phyloP scores from a whole-genome alignment of 2,113 vertebrate species.

The Onychorhynchus coronatus region DNA sequence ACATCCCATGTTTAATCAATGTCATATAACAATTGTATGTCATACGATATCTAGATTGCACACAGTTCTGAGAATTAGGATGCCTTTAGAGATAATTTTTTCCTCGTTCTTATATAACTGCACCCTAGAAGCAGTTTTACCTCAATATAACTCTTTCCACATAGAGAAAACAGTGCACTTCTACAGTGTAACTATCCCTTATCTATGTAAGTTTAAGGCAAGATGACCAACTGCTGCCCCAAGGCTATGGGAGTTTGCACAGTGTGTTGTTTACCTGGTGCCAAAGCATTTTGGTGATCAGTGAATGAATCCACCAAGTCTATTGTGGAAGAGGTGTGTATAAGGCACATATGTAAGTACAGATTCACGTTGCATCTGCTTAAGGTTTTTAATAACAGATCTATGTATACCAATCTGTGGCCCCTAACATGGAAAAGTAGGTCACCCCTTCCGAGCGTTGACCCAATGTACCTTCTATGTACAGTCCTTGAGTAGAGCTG shows the following conservation, averaged over 20 bases:
- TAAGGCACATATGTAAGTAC: neutral
- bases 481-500: neutral
- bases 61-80: neutral
- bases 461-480: neutral
- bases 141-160: neutral
- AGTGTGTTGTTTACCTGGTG: neutral
- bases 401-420: rapidly evolving
- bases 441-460: neutral
- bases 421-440: neutral
- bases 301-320: neutral
- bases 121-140: neutral
- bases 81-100: neutral
- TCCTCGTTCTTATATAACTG: neutral
- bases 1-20: neutral
- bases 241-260: neutral
- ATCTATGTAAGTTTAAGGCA: neutral
- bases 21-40: neutral
- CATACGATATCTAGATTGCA: neutral
- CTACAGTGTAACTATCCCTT: neutral
- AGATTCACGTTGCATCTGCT: neutral
- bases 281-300: neutral
- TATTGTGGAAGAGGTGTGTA: too few species aligned
- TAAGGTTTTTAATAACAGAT: neutral
- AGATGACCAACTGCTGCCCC: neutral
- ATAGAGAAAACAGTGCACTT: neutral